These are phyloP conservation scores for Paralichthys olivaceus DNA, from an alignment of 2,113 vertebrate species.

Conservation along the genomic window DNA sequence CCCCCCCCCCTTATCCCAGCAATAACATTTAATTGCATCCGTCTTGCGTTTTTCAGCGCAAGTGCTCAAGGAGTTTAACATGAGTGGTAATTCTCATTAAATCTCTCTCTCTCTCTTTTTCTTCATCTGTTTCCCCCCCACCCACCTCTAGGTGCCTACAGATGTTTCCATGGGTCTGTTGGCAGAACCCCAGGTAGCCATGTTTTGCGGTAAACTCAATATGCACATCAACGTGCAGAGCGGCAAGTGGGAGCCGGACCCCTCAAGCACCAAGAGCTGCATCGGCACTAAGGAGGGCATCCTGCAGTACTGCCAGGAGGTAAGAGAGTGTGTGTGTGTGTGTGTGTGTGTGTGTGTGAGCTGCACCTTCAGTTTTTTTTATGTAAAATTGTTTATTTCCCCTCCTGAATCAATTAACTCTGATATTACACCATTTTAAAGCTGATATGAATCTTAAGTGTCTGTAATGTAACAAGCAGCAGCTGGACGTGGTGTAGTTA, in stretches of 20 bases:
- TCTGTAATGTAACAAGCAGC: neutral
- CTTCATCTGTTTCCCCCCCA: neutral
- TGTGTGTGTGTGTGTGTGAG: neutral
- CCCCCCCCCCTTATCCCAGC: conserved; percentile 8
- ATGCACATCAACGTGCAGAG: conserved; percentile 99
- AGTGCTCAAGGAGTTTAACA: conserved; percentile 37
- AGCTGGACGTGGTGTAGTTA: neutral
- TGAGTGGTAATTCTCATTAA: conserved; percentile 45
- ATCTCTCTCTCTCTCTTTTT: conserved; percentile 5
- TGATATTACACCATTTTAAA: neutral
- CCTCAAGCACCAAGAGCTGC: conserved; percentile 91
- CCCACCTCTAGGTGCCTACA: conserved; percentile 87
- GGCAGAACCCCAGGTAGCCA: conserved; percentile 97
- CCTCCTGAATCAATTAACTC: conserved; percentile 13
- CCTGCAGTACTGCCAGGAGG: conserved; percentile 97
- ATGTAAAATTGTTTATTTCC: neutral
- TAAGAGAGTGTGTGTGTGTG: conserved; percentile 64
- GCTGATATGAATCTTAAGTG: conserved; percentile 22
- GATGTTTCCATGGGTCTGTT: conserved; percentile 92
- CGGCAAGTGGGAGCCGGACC: conserved; percentile 94
- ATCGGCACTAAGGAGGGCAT: conserved; percentile 95
- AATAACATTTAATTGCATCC: conserved; percentile 63
- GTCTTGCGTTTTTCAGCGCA: conserved; percentile 38
- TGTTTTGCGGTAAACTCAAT: conserved; percentile 97
- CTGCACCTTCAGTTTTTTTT: neutral